Conservation (phyloP, 2,113 vertebrate genomes). For the Daboia siamensis region DNA sequence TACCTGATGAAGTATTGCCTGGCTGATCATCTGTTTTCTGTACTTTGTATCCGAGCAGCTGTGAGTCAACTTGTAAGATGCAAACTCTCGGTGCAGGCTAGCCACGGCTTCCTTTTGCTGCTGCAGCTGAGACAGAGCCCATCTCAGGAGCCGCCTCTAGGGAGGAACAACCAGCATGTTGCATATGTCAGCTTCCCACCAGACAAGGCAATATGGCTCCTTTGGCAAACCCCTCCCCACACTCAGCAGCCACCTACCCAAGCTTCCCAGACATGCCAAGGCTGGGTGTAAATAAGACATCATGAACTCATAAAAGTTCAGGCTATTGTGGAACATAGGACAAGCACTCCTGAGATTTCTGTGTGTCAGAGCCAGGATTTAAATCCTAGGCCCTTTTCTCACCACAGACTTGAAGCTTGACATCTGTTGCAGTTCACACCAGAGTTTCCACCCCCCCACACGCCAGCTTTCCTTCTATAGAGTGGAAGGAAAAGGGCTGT, state of each 20-base stretch:
- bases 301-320: neutral
- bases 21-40: slow-evolving; percentile 41
- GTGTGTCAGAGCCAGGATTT: neutral
- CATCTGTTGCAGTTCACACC: neutral
- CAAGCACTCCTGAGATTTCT: neutral
- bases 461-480: no score
- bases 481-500: neutral
- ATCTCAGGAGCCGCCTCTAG: neutral
- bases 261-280: neutral
- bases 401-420: neutral
- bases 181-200: neutral
- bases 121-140: slow-evolving; percentile 47
- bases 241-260: neutral
- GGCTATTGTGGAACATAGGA: neutral
- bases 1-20: slow-evolving; percentile 69
- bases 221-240: neutral
- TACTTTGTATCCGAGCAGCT: slow-evolving; percentile 61
- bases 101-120: slow-evolving; percentile 63
- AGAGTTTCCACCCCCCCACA: neutral
- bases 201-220: neutral
- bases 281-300: neutral
- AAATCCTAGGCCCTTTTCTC: neutral
- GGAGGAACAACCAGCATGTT: neutral
- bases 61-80: slow-evolving; percentile 68
- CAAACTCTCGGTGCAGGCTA: slow-evolving; percentile 66